phyloP scores from a whole-genome alignment of 1,140 invertebrate genomes.

The Caenorhabditis briggsae region DNA sequence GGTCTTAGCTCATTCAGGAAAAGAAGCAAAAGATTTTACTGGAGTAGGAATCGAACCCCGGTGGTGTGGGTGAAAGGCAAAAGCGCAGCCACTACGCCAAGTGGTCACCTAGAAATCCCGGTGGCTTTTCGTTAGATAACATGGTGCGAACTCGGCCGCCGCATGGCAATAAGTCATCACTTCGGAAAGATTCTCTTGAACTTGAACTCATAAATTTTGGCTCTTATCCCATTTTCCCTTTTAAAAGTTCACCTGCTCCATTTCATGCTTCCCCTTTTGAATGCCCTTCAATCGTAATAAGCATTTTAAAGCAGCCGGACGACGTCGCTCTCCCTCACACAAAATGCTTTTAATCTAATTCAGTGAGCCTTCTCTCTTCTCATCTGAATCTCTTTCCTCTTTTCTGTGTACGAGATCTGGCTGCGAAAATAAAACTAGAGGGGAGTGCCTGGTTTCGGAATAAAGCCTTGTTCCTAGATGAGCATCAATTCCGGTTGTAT shows the following conservation, averaged over 20 bases:
- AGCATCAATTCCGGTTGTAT: constrained; percentile 44
- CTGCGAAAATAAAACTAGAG: constrained; percentile 9
- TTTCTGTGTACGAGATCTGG: not conserved
- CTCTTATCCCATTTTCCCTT: not conserved
- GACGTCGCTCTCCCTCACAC: not conserved
- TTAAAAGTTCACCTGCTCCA: not conserved
- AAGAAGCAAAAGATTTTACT: too few species aligned
- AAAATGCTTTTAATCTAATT: constrained; percentile 29
- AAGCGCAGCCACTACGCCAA: too few species aligned
- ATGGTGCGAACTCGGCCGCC: too few species aligned
- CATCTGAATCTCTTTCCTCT: not conserved
- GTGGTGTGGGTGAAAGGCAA: too few species aligned
- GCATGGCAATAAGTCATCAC: too few species aligned
- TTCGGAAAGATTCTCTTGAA: too few species aligned
- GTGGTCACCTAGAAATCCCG: too few species aligned
- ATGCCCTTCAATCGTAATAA: constrained; percentile 28
- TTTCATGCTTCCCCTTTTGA: not conserved
- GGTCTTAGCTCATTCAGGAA: too few species aligned
- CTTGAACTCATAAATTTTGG: too few species aligned
- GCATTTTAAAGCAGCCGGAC: not conserved
- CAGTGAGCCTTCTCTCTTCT: not conserved
- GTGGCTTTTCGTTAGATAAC: too few species aligned
- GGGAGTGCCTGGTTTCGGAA: not conserved
- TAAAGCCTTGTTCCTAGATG: not conserved
- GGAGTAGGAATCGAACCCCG: too few species aligned